These are phyloP conservation scores for Plebejus melissa DNA, from an alignment of 2,888 invertebrate species.

Conservation along the genomic window DNA sequence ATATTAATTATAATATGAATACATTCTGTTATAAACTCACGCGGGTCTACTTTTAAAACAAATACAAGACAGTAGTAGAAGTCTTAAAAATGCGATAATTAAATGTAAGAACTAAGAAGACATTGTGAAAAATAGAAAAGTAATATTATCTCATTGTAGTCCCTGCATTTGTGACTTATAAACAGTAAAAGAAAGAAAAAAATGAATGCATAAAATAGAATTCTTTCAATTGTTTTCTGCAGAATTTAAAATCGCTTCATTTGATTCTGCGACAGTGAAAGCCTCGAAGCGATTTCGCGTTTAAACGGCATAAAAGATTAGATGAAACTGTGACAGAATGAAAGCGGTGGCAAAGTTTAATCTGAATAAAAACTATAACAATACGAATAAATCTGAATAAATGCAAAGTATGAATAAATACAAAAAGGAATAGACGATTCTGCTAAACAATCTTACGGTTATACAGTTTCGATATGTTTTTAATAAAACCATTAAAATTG, in stretches of 20 bases:
- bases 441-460: background rate
- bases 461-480: background rate
- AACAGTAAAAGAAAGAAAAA: background rate
- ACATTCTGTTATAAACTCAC: no score
- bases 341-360: conserved; percentile 32
- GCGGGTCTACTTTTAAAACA: no score
- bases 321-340: conserved; percentile 33
- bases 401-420: background rate
- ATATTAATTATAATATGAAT: no score
- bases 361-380: conserved; percentile 33
- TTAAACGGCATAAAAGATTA: conserved; percentile 33
- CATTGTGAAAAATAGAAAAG: no score
- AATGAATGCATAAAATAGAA: background rate
- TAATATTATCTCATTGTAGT: no score
- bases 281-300: conserved; percentile 31
- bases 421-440: background rate
- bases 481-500: no score
- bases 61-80: no score
- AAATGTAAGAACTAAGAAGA: no score
- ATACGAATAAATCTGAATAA: conserved; percentile 29
- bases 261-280: conserved; percentile 18
- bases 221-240: background rate
- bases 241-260: conserved; percentile 9
- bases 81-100: no score
- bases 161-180: background rate